phyloP scores from a whole-genome alignment of 2,797 vertebrate genomes.

The Leuciscus waleckii region DNA sequence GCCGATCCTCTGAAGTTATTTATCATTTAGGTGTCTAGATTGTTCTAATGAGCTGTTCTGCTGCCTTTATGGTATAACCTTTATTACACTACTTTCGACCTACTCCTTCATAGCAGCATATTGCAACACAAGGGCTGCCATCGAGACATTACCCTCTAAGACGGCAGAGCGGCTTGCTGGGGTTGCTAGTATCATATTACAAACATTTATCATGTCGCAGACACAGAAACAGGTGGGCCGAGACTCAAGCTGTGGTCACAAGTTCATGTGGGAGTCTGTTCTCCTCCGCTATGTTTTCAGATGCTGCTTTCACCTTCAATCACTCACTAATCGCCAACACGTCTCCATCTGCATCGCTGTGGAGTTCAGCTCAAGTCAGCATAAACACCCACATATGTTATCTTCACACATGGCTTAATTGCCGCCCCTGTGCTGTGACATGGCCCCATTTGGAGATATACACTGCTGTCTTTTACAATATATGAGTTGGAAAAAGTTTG shows the following conservation, averaged over 20 bases:
- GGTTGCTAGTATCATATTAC: slow-evolving; percentile 72
- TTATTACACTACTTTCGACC: not conserved
- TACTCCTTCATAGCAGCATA: slow-evolving; percentile 2
- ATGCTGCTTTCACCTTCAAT: slow-evolving; percentile 26
- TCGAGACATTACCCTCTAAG: slow-evolving; percentile 11
- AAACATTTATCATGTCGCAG: slow-evolving; percentile 75
- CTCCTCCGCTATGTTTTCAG: slow-evolving; percentile 10
- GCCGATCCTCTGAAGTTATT: not conserved
- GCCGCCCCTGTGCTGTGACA: slow-evolving; percentile 13
- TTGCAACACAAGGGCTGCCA: not conserved
- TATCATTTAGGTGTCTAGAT: slow-evolving; percentile 13
- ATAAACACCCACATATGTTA: slow-evolving; percentile 31
- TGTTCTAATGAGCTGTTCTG: not conserved
- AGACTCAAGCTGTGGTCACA: slow-evolving; percentile 30
- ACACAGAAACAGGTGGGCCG: slow-evolving; percentile 59
- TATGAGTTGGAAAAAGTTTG: not conserved
- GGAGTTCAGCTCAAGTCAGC: slow-evolving; percentile 31
- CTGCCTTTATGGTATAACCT: slow-evolving; percentile 1
- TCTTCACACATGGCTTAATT: slow-evolving; percentile 33
- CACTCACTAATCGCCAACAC: slow-evolving; percentile 27
- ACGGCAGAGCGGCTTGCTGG: slow-evolving; percentile 49
- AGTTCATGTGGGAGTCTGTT: slow-evolving; percentile 29
- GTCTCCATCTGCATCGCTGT: slow-evolving; percentile 25
- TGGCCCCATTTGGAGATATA: not conserved
- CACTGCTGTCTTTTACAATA: slow-evolving; percentile 5